phyloP scores from a whole-genome alignment of 1,140 invertebrate genomes.

The Berghia stephanieae region DNA sequence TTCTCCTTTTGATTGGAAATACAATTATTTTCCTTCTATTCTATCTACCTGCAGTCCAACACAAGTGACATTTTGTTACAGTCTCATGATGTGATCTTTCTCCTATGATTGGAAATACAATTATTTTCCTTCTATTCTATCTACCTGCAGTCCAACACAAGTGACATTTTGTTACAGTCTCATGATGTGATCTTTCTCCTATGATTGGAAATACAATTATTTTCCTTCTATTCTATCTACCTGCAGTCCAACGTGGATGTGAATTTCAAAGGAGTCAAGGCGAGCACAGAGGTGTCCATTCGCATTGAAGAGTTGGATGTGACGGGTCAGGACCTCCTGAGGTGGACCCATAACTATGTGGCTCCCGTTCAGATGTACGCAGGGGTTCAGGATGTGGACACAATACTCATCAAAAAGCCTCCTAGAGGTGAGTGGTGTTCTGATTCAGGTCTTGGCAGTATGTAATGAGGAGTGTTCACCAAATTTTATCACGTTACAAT shows the following conservation, averaged over 20 bases:
- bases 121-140: too few relatives aligned
- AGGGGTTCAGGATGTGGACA: constrained; percentile 40
- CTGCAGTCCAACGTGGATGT: constrained; percentile 42
- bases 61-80: too few relatives aligned
- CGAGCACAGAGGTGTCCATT: constrained; percentile 43
- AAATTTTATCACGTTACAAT: not conserved
- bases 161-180: too few relatives aligned
- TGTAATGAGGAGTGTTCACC: not conserved
- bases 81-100: too few relatives aligned
- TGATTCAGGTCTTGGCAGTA: not conserved
- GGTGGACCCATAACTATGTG: constrained; percentile 47
- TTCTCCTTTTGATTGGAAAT: too few relatives aligned
- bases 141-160: too few relatives aligned
- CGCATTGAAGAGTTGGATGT: constrained; percentile 39
- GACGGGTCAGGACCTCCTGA: constrained; percentile 35
- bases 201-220: too few relatives aligned
- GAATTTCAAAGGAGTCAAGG: constrained; percentile 39
- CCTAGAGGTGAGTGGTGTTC: constrained; percentile 32
- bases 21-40: too few relatives aligned
- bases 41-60: too few relatives aligned
- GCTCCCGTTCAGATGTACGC: constrained; percentile 48
- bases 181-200: too few relatives aligned
- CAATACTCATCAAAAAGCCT: constrained; percentile 41
- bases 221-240: too few relatives aligned
- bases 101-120: too few relatives aligned